phyloP scores from a whole-genome alignment of 92 coral and sea anemone species.

The Hydrozoanthus gracilis region DNA sequence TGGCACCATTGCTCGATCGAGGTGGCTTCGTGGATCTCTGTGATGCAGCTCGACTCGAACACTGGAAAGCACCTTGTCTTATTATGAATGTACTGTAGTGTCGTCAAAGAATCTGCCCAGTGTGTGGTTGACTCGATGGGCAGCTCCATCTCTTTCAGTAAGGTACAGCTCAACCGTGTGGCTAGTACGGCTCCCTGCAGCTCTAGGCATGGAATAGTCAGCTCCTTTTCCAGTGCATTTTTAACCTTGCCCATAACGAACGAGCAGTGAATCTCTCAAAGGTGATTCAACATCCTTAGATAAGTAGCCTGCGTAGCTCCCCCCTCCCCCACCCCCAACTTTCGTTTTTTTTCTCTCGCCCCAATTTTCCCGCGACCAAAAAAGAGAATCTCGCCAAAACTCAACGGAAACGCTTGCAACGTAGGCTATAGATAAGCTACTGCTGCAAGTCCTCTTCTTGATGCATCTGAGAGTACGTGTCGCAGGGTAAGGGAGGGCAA shows the following conservation, averaged over 20 bases:
- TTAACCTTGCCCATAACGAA: not conserved
- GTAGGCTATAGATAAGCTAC: too few relatives aligned
- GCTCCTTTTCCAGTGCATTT: conserved; percentile 32
- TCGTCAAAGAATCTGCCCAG: conserved; percentile 70
- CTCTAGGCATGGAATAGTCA: not conserved
- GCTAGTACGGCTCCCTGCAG: conserved; percentile 43
- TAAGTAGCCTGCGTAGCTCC: too few relatives aligned
- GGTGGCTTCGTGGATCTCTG: conserved; percentile 60
- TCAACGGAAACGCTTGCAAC: too few relatives aligned
- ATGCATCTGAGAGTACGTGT: conserved; percentile 47
- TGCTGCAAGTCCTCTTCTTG: conserved; percentile 34
- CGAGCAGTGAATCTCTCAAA: not conserved
- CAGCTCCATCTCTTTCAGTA: not conserved
- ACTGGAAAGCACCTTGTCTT: conserved; percentile 59
- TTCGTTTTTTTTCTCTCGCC: too few relatives aligned
- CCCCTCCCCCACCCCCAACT: too few relatives aligned
- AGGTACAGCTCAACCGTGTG: not conserved
- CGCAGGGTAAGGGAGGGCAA: not conserved
- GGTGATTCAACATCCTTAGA: conserved; percentile 21
- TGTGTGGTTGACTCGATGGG: conserved; percentile 19
- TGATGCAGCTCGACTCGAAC: conserved; percentile 61
- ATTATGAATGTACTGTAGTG: conserved; percentile 67
- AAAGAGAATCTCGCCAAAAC: too few relatives aligned
- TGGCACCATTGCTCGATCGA: conserved; percentile 58
- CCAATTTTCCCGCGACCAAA: too few relatives aligned